Base-by-base conservation (phyloP, 2,797 vertebrate genomes). In the Jordanella pulchra region DNA sequence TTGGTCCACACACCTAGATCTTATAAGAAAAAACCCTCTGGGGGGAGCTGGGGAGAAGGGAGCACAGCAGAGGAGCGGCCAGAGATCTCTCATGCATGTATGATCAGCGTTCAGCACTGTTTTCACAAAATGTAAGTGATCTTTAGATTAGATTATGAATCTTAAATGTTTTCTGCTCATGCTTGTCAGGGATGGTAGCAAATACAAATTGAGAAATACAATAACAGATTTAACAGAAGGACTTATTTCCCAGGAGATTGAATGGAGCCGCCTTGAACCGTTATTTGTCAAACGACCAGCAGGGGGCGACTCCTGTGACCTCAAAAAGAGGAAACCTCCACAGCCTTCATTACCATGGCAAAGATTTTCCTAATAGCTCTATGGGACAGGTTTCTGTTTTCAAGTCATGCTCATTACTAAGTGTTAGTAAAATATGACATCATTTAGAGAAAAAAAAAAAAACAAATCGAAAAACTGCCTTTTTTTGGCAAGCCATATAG, bases 301-400 rank as follows among this genome's bases (percentile, higher is more conserved):
- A 28, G 48, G 25, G 25, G 32, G 35, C 15, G 35, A 28, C 15
- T 4, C 4, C 1, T 18, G 21, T 48, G 42, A 21, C 58, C 15
- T 13, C 6, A 58, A 58, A 23, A 47, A 48, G 13, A 32, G 5
- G 27, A 58, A 12, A 15, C 21, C 6, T 30, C 3, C 14, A 27
- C 21, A 25, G 32, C 23, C 27, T 70, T 25, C 10, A 18, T 45
- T 23, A 23, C 13, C 23, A 6, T 50, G 32, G 50, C 17, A 27
- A 42, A 50, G 25, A 70, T 48, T 58, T 67, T 67, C 23, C 47
- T 67, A n/a, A 66, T 30, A 30, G 39, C 5, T 69, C 44, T 15
- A n/a, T 45, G 18, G 5, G 1, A 9, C 27, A 3, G 7, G 15
- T 54, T 25, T n/a, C 10, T n/a, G 17, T 3, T 45, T 54, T 65